Evolutionary conservation across 2,888 invertebrate species (phyloP), one percentile per base, ranked within the genome.

Genomic region (Ectobius pallidus): DNA sequence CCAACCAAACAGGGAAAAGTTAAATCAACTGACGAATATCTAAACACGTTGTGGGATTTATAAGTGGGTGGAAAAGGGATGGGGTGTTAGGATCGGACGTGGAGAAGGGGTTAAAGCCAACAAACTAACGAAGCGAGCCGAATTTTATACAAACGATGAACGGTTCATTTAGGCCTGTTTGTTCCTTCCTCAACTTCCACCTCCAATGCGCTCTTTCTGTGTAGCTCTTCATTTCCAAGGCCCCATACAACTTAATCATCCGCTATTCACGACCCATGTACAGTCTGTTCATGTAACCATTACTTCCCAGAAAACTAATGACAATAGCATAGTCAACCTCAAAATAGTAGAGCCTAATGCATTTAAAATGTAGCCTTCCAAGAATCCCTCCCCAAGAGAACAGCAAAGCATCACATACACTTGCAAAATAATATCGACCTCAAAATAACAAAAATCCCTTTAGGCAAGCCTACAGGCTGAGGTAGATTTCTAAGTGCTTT

Each of bases 101-200:
- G 30, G 3, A n/a, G n/a, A 30, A n/a, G 58, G 4, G 58, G 25
- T 16, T 58, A 2, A 30, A 65, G 44, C 65, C 65, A 44, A 65
- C 65, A 65, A 65, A 46, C 65, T 46, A 65, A 65, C 65, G 46
- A 65, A 65, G 44, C 65, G 46, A 65, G 46, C 65, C 65, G 16
- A 65, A 65, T 65, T 65, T 65, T 46, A 30, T 18, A 46, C 65
- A 65, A 65, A 65, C 65, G 65, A 65, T 65, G 65, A 65, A 46
- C 65, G 65, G 27, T 65, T 65, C 65, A 65, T 65, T 65, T 65
- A 65, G 44, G 46, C 44, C 65, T 65, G 65, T 65, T 65, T 65
- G 65, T 65, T 65, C 42, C 65, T 65, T 65, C 65, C 65, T 65
- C 61, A n/a, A n/a, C 27, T 22, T 39, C 34, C 14, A 34, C 39